Conservation (phyloP, 2,888 invertebrate genomes). For the Drosophila ezoana region DNA sequence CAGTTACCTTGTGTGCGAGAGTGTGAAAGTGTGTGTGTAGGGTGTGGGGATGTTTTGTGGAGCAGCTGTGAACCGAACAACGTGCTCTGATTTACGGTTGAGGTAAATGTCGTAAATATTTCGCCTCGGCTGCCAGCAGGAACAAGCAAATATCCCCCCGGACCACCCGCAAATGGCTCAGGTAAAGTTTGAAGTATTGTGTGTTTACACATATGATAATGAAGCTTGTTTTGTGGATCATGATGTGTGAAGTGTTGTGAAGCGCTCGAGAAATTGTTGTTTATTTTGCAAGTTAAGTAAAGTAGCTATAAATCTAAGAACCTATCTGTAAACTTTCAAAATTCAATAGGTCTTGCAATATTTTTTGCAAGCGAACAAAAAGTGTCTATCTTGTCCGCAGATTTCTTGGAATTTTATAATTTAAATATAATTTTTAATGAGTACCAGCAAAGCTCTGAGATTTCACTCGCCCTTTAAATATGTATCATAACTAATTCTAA, state of each 20-base stretch:
- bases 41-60: not conserved
- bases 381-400: too few relatives aligned
- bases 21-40: not conserved
- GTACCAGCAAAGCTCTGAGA: too few relatives aligned
- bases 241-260: slow-evolving; percentile 18
- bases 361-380: too few relatives aligned
- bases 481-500: too few relatives aligned
- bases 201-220: slow-evolving; percentile 51
- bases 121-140: slow-evolving; percentile 22
- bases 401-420: too few relatives aligned
- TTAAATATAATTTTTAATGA: too few relatives aligned
- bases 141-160: slow-evolving; percentile 3
- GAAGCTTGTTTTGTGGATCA: slow-evolving; percentile 16
- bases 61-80: slow-evolving; percentile 27
- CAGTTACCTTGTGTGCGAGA: not conserved
- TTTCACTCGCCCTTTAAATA: too few relatives aligned
- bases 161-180: not conserved
- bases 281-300: slow-evolving; percentile 26
- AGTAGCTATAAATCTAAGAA: slow-evolving; percentile 20
- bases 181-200: slow-evolving; percentile 35
- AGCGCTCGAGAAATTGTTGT: slow-evolving; percentile 16
- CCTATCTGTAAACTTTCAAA: not conserved
- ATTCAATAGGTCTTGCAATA: not conserved
- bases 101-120: slow-evolving; percentile 44
- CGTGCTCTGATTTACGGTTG: slow-evolving; percentile 45